These are phyloP conservation scores for Oscheius sp. DNA, from an alignment of 2,888 invertebrate species.

Conservation along the genomic window DNA sequence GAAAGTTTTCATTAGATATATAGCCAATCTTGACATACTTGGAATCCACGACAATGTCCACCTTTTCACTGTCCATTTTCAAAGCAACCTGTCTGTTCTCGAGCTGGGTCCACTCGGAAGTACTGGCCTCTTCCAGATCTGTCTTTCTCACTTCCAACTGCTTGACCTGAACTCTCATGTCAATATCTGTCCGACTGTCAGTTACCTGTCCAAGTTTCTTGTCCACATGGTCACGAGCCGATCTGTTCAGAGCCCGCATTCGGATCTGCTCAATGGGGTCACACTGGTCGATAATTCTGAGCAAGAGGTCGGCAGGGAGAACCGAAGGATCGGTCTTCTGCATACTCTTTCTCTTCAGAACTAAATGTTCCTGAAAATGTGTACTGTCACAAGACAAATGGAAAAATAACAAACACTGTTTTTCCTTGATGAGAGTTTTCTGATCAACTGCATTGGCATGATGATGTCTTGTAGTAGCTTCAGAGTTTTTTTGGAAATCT, in stretches of 20 bases:
- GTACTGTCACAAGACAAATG: not conserved
- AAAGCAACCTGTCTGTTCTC: conserved; percentile 50
- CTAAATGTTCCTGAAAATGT: conserved; percentile 8
- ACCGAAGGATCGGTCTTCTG: not conserved
- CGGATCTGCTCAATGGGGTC: conserved; percentile 50
- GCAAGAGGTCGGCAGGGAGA: conserved; percentile 28
- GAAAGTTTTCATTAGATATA: not conserved
- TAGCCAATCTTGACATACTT: conserved; percentile 30
- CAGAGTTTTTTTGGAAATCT: conserved; percentile 19
- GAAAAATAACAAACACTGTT: conserved; percentile 3
- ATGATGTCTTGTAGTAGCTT: conserved; percentile 22
- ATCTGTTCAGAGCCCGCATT: conserved; percentile 36
- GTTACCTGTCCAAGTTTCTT: conserved; percentile 36
- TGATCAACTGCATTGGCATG: conserved; percentile 36
- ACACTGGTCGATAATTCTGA: conserved; percentile 43
- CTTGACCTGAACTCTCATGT: conserved; percentile 37
- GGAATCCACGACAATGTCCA: conserved; percentile 53
- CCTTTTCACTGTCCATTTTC: conserved; percentile 40
- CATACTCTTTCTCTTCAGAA: conserved; percentile 3
- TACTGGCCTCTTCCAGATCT: conserved; percentile 41
- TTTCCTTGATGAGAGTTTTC: conserved; percentile 31
- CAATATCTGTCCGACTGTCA: not conserved
- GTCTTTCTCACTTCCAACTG: conserved; percentile 50
- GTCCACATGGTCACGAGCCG: conserved; percentile 43
- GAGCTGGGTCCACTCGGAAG: conserved; percentile 39